Base-by-base conservation (phyloP, 2,888 invertebrate species). In the Thera obeliscata region DNA sequence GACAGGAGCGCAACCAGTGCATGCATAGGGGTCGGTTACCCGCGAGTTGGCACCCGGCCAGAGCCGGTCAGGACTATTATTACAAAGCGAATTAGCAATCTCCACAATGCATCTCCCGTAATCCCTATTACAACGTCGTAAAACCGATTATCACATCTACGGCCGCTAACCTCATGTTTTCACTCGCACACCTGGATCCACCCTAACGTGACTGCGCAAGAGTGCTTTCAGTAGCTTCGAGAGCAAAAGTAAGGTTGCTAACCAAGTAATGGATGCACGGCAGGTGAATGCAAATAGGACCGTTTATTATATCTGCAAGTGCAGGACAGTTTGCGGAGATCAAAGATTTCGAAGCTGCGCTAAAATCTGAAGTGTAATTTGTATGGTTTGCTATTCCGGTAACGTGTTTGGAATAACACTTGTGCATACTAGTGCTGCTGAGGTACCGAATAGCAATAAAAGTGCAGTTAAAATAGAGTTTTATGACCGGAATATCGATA, bases 221-320 rank as follows among this genome's bases (percentile, higher is more conserved):
- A 73, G 68, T 69, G 56, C 49, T 69, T 71, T 69, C 70, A 36
- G 57, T 33, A 65, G 43, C 52, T 59, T 49, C 46, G 36, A 36
- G 12, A 12, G 49, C 54, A 57, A 9, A 52, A 38, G 35, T 41
- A 64, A 66, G 57, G 36, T 55, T 70, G 50, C 48, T 63, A 62
- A 56, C 66, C 71, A 73, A 77, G 78, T 78, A 81, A 83, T 82
- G 76, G 81, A 83, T 79, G 84, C 67, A 75, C 75, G 72, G 78
- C 84, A 83, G 84, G 81, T 82, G 84, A 81, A 81, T 78, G 76
- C 77, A 78, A 78, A 79, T 79, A 79, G 76, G 76, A 78, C 75
- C 78, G 81, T 83, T 78, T 79, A 79, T 81, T 79, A 78, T 78
- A 76, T 78, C 76, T 74, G 79, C 76, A 64, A 76, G 74, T 67